These are phyloP conservation scores for Pempheris klunzingeri DNA, from an alignment of 2,797 vertebrate genomes.

Conservation along the genomic window DNA sequence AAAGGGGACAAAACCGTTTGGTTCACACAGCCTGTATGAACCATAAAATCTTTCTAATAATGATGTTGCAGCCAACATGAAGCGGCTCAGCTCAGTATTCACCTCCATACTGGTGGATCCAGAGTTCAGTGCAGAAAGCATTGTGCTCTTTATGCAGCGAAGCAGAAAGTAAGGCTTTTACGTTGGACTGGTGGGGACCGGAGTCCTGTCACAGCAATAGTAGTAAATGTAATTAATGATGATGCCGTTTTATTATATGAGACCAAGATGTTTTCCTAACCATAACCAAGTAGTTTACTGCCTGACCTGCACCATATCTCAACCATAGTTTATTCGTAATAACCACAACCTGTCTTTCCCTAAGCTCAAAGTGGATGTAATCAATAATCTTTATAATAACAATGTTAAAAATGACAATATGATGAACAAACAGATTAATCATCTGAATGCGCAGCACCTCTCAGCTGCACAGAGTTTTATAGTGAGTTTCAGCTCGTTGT, in stretches of 20 bases:
- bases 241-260: not conserved
- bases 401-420: not conserved
- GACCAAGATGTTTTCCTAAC: not conserved
- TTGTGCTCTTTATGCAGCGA: not conserved
- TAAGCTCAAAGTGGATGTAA: not conserved
- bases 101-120: not conserved
- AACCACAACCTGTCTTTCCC: not conserved
- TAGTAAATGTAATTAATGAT: not conserved
- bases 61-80: not conserved
- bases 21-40: not conserved
- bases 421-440: no score
- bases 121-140: not conserved
- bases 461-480: no score
- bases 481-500: not conserved
- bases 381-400: not conserved
- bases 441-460: no score
- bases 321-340: not conserved
- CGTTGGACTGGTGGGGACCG: not conserved
- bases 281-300: not conserved
- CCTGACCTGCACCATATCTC: not conserved
- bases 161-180: not conserved
- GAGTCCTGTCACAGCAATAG: no score
- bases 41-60: not conserved
- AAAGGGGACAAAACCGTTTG: not conserved
- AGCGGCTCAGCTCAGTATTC: not conserved